Base-by-base conservation (phyloP, 2,888 invertebrate species). In the Sphecodes monilicornis region DNA sequence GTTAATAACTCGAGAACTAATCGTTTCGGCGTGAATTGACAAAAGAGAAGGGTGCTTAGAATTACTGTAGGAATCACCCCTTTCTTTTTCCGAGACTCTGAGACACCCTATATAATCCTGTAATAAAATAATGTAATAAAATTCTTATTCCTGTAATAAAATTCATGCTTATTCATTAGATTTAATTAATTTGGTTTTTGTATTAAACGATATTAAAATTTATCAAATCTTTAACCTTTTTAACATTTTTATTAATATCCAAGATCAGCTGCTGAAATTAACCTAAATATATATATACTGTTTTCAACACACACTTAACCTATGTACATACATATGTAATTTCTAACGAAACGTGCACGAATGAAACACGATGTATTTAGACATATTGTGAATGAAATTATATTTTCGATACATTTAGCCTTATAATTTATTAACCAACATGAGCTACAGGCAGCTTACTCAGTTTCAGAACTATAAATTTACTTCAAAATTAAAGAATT, bases 381-480 rank as follows among this genome's bases (percentile, higher is more conserved):
- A n/a, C n/a, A 41, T 41, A 41, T 70, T 70, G 54, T 64, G 16
- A 74, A 50, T 54, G 2, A 70, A 29, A 54, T 43, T 57, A 16
- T 26, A 60, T n/a, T 66, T 29, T n/a, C 16, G 36, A 18, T 43
- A 43, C 26, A 8, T 26, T 82, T 18, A 5, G 26, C 39, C 39
- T 41, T 50, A 13, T 57, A 57, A 66, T 16, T 74, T 50, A 3
- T 26, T 66, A 41, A 36, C 5, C 43, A 76, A 64, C 18, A 85
- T 77, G 81, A 68, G 43, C 32, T 66, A 46, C 13, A 74, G 73
- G n/a, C 41, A 70, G 29, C 10, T 78, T 5, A 26, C n/a, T 26
- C 78, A 46, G 5, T n/a, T 79, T 68, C 78, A 16, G 16, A 86
- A 39, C 3, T 43, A 68, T 39, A 85, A 77, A 84, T 22, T 75